Conservation (phyloP, 2,113 vertebrate genomes). For the Megaceryle maxima region DNA sequence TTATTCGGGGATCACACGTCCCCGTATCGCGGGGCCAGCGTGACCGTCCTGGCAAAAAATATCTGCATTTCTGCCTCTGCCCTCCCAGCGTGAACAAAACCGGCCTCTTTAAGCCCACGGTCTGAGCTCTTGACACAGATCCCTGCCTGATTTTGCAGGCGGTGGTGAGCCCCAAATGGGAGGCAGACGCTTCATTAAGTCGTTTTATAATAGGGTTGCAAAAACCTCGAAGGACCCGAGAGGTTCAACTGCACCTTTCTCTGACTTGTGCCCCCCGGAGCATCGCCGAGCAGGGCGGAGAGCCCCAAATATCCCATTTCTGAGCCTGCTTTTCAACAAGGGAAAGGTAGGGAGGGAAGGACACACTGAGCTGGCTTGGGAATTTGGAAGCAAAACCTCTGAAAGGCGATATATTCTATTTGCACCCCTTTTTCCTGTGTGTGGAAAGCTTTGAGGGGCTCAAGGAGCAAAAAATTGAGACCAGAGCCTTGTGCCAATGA, state of each 20-base stretch:
- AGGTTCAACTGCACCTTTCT: neutral
- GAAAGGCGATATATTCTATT: neutral
- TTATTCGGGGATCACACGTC: accelerated
- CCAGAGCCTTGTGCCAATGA: accelerated
- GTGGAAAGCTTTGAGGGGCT: accelerated
- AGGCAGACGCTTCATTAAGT: neutral
- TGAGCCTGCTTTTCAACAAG: neutral
- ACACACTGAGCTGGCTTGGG: accelerated
- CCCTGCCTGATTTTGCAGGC: neutral
- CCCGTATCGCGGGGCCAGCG: accelerated
- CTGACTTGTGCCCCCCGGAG: accelerated
- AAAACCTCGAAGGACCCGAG: neutral
- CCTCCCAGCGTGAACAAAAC: neutral
- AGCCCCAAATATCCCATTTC: neutral
- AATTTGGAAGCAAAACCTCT: neutral
- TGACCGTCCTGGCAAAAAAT: neutral
- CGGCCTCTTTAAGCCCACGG: accelerated
- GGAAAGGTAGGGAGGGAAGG: neutral
- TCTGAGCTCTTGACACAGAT: neutral
- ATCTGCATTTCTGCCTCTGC: neutral
- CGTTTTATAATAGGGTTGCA: neutral
- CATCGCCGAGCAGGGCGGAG: accelerated
- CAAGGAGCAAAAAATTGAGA: neutral
- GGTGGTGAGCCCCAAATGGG: neutral
- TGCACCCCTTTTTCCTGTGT: accelerated